Base-by-base conservation (phyloP, 1,140 invertebrate genomes). In the Pararge aegeria region DNA sequence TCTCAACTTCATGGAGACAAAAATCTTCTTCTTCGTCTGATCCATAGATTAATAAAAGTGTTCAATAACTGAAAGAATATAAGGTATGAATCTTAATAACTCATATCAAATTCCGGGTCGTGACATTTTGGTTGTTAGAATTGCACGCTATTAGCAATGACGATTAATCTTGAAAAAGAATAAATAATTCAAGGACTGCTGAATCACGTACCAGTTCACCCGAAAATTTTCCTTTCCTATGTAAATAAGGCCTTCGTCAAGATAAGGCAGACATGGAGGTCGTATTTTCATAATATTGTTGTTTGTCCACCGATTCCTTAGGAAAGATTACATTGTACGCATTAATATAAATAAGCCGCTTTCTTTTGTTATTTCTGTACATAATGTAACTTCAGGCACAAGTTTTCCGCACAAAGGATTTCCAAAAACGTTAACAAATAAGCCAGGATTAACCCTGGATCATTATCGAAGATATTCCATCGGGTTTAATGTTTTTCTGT, bases 161-260 rank as follows among this genome's bases (percentile, higher is more conserved):
- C 16, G 18, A 16, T 46, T 20, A 46, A 20, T 46, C 16, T 46
- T 20, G 6, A 16, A 46, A 20, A 20, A 20, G 10, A 20, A 46
- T 20, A 46, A 46, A 46, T 20, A 46, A 46, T 46, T 20, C 42
- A 46, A 20, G 42, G 19, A 20, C 42, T 46, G 42, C 18, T 46
- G 42, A 46, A 46, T 46, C 42, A 46, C 42, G 18, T 46, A 21
- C 16, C 4, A 46, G 16, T 46, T 46, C 16, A 20, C 18, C 42
- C 42, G 42, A 46, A 46, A 46, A 42, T 42, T 46, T 20, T 46
- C 42, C 42, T 46, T 46, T 20, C 18, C 42, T 46, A 46, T 46
- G 42, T 46, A 46, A 46, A 46, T 46, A 46, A 46, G 42, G 42
- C 42, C 42, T 46, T 46, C 42, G 18, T 46, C 42, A 46, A 46